These are phyloP conservation scores for Colletes gigas DNA, from an alignment of 1,140 invertebrate genomes.

Conservation along the genomic window DNA sequence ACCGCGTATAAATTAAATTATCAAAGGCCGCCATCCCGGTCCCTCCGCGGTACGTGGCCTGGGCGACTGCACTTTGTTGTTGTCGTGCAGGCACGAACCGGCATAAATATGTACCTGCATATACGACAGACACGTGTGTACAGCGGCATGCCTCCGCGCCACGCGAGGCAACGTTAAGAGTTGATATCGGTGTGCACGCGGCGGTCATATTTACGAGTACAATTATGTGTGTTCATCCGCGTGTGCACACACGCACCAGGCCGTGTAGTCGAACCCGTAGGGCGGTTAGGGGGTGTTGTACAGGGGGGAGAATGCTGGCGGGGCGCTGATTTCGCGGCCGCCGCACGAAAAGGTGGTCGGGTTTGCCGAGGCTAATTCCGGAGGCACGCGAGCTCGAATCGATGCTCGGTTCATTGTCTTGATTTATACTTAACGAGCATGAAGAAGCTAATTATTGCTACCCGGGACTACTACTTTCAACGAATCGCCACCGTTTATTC, in stretches of 20 bases:
- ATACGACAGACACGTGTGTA: constrained; percentile 14
- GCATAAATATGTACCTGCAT: constrained; percentile 54
- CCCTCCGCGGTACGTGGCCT: constrained; percentile 6
- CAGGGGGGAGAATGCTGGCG: neutral
- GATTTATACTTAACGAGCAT: constrained; percentile 56
- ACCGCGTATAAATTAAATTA: constrained; percentile 65
- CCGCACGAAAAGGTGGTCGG: constrained; percentile 30
- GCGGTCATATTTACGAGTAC: constrained; percentile 22
- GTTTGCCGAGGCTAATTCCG: constrained; percentile 57
- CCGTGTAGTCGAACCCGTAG: neutral
- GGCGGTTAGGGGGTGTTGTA: neutral
- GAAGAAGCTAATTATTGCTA: constrained; percentile 47
- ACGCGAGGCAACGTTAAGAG: neutral
- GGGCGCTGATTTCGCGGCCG: constrained; percentile 8
- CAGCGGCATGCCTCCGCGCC: constrained; percentile 15
- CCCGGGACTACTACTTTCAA: neutral
- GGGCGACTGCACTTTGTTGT: constrained; percentile 54
- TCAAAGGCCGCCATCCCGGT: constrained; percentile 52
- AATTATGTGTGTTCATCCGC: constrained; percentile 15
- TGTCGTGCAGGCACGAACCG: constrained; percentile 47
- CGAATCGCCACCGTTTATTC: constrained; percentile 38
- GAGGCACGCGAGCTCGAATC: constrained; percentile 62
- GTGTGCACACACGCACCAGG: neutral
- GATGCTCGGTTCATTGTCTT: constrained; percentile 63
- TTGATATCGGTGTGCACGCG: neutral